Conservation (phyloP, 2,113 vertebrate species). For the Pithys albifrons region DNA sequence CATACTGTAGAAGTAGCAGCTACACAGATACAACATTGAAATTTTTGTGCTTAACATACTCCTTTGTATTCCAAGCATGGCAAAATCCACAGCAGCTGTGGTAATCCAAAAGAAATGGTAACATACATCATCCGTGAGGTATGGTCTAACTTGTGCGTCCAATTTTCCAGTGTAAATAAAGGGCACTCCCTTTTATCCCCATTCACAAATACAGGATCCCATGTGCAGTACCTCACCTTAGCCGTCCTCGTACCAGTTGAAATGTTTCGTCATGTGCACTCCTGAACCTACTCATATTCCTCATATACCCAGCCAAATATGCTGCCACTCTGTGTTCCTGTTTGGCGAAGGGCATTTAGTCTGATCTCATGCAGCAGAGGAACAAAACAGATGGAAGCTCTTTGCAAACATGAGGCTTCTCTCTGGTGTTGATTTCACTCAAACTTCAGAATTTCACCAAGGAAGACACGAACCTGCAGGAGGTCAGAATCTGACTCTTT, state of each 20-base stretch:
- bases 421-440: not conserved
- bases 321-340: not conserved
- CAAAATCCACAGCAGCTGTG: constrained; percentile 43
- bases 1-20: constrained; percentile 14
- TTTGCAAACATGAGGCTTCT: not conserved
- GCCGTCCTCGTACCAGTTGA: not conserved
- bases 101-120: not conserved
- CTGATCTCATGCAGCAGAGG: not conserved
- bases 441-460: not conserved
- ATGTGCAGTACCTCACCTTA: constrained; percentile 19
- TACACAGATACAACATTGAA: constrained; percentile 3
- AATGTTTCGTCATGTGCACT: not conserved
- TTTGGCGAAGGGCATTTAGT: not conserved
- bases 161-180: constrained; percentile 63
- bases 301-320: not conserved
- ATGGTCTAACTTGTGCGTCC: constrained; percentile 27
- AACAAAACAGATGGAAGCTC: not conserved
- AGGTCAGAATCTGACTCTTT: not conserved
- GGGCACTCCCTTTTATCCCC: constrained; percentile 23
- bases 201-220: not conserved
- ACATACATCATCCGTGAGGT: constrained; percentile 9
- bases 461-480: not conserved
- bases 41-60: constrained; percentile 32
- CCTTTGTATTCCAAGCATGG: not conserved
- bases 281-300: not conserved